Percentiles rank a stretch among this genome's conserved stretches.
Evolutionary conservation across 1,140 invertebrate genomes (phyloP).

Genomic region (Coelopa frigida): DNA sequence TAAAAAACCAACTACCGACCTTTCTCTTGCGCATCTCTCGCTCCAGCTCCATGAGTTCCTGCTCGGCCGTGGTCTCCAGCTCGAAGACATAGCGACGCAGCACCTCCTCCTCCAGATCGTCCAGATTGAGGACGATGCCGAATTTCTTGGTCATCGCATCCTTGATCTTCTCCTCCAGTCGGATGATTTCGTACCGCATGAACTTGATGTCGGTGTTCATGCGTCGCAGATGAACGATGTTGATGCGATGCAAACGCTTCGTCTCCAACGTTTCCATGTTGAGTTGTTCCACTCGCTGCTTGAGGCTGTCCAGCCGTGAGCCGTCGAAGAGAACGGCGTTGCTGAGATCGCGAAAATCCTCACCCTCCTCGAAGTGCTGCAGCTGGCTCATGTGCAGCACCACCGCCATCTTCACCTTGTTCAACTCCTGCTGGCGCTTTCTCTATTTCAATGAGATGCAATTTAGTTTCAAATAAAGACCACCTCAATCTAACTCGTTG

Average conservation of each 20-base stretch:
- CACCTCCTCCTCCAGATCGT: slow-evolving; percentile 51
- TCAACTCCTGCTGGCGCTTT: slow-evolving; percentile 61
- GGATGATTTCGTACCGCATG: slow-evolving; percentile 49
- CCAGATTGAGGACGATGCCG: slow-evolving; percentile 49
- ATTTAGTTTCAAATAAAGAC: neutral
- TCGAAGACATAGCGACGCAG: slow-evolving; percentile 50
- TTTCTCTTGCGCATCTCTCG: slow-evolving; percentile 38
- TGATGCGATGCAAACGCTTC: slow-evolving; percentile 51
- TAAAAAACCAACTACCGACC: slow-evolving; percentile 16
- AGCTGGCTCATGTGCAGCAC: slow-evolving; percentile 60
- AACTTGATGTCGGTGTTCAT: slow-evolving; percentile 52
- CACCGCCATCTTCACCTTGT: slow-evolving; percentile 58
- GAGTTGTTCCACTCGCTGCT: slow-evolving; percentile 56
- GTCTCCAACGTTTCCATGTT: slow-evolving; percentile 55
- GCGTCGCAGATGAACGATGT: slow-evolving; percentile 48
- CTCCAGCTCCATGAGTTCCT: slow-evolving; percentile 44
- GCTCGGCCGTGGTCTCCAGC: slow-evolving; percentile 46
- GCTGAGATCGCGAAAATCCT: slow-evolving; percentile 48
- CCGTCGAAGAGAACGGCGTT: slow-evolving; percentile 59
- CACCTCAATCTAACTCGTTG: neutral
- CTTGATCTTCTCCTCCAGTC: slow-evolving; percentile 47
- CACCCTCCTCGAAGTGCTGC: slow-evolving; percentile 50
- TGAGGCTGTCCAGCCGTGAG: slow-evolving; percentile 49
- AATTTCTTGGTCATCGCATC: slow-evolving; percentile 53
- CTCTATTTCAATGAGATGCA: slow-evolving; percentile 47